Evolutionary conservation across 2,113 vertebrate species (phyloP).

Genomic region (Lontra canadensis): DNA sequence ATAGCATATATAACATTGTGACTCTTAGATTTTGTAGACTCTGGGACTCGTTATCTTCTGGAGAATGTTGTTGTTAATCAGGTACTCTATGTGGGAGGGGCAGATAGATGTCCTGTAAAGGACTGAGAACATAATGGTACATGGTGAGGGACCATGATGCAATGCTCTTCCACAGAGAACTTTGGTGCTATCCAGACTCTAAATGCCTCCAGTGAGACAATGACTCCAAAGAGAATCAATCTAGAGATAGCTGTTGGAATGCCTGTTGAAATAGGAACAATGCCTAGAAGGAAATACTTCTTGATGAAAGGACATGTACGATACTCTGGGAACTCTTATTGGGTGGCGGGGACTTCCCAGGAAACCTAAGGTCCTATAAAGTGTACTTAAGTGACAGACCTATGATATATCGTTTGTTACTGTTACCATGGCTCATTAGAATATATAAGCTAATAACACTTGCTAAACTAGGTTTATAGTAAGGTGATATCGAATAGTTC

Average conservation of each 20-base stretch:
- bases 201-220: background rate
- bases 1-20: background rate
- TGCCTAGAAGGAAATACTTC: background rate
- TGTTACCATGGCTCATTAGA: background rate
- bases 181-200: background rate
- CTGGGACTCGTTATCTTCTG: background rate
- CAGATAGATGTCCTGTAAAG: background rate
- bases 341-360: background rate
- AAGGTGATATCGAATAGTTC: background rate
- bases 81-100: background rate
- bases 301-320: background rate
- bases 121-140: background rate
- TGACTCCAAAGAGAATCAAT: background rate
- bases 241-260: background rate
- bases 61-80: background rate
- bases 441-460: background rate
- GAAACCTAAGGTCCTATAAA: background rate
- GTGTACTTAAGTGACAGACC: background rate
- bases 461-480: background rate
- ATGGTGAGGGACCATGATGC: no score
- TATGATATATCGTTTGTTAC: background rate
- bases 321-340: background rate
- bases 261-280: background rate
- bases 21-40: background rate
- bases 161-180: background rate